Base-by-base conservation (phyloP, 1,140 invertebrate species). In the Caerostris darwini region DNA sequence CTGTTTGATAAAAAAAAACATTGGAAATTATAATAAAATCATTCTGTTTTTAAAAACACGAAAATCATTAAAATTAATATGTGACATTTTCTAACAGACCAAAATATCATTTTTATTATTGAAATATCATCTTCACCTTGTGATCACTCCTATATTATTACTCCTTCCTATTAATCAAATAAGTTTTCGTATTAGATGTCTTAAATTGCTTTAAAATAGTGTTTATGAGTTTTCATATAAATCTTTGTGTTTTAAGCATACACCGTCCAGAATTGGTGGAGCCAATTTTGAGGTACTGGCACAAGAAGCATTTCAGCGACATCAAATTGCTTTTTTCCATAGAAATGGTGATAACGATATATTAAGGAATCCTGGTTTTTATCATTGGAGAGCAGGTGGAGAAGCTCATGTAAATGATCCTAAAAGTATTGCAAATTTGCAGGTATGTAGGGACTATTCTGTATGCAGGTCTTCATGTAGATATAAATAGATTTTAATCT, bases 381-480 rank as follows among this genome's bases (percentile, higher is more conserved):
- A 98, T 95, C 99, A 99, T 96, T 99, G 99, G 99, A 97, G 99
- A 95, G 97, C 97, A 94, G 99, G 99, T 3, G 99, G 99, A 12
- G 99, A 99, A 96, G 99, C 99, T 95, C 99, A 99, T 96, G 98
- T 99, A 95, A 99, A 99, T 96, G 99, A 99, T 96, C 99, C 99
- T 0, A 96, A 97, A 81, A 98, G 98, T 95, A 98, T 99, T 95
- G 98, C 98, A 59, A 98, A 98, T 95, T 96, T 99, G 34, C 98
- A 98, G 56, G 94, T 94, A 88, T 53, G 8, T 50, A 34, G 34
- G 34, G 34, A 34, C 34, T 34, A 34, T 34, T 34, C 34, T 34
- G 34, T 34, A 34, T 34, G 34, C 34, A 34, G 34, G 34, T 34
- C 34, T 34, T 34, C 34, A 34, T 34, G 34, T 34, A 34, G 2